These are phyloP conservation scores for Apis cerana DNA, from an alignment of 1,140 invertebrate species.

Conservation along the genomic window DNA sequence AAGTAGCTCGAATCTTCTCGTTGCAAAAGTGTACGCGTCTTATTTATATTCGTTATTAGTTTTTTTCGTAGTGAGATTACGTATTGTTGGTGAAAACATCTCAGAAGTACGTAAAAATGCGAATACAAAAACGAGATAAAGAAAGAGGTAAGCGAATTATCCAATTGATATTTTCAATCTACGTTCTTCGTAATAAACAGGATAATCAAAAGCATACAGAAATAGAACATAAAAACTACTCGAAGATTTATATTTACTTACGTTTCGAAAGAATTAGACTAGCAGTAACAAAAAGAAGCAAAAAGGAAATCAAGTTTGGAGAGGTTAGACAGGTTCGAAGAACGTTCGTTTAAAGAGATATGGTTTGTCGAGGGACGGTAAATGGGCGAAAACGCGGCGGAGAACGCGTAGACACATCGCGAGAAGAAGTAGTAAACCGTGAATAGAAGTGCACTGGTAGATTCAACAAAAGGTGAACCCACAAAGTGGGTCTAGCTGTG, in stretches of 20 bases:
- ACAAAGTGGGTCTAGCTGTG: constrained; percentile 55
- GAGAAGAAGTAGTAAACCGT: constrained; percentile 28
- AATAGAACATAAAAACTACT: neutral
- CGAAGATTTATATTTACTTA: neutral
- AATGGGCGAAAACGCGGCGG: neutral
- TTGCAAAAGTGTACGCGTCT: neutral
- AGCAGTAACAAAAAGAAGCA: neutral
- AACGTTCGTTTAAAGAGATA: neutral
- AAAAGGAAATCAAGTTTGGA: neutral
- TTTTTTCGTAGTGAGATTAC: neutral
- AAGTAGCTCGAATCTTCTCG: too few species aligned
- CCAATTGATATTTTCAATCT: neutral
- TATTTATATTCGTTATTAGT: neutral
- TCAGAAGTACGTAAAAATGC: too few species aligned
- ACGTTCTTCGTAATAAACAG: neutral
- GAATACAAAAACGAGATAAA: neutral
- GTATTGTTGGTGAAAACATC: too few species aligned
- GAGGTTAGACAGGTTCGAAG: neutral
- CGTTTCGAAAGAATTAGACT: neutral
- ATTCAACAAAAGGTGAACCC: constrained; percentile 63
- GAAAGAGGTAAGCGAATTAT: neutral
- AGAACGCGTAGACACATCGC: neutral
- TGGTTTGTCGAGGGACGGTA: neutral
- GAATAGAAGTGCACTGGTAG: constrained; percentile 23
- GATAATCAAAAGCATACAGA: neutral